Percentiles rank a stretch among this genome's conserved stretches.
Evolutionary conservation across 2,113 vertebrate genomes (phyloP).

Genomic region (Onychorhynchus coronatus): DNA sequence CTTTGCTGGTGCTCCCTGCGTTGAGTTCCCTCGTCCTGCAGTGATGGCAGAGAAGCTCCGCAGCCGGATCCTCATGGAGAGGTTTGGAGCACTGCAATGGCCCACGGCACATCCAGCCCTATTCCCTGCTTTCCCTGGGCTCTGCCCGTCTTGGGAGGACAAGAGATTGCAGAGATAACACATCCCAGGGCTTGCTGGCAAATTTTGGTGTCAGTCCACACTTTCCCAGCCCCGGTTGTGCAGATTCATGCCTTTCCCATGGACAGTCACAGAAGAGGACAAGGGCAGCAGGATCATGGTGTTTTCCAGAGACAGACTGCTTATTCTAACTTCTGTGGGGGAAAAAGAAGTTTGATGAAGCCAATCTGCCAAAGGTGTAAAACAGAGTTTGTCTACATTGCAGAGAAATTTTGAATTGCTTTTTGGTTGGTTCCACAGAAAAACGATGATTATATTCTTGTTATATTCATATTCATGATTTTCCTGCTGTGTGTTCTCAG

Average conservation of each 20-base stretch:
- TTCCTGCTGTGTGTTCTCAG: accelerated
- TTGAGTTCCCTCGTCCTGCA: not conserved
- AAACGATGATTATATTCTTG: not conserved
- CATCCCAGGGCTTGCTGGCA: not conserved
- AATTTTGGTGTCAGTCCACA: not conserved
- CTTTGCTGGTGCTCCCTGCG: not conserved
- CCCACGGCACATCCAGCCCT: not conserved
- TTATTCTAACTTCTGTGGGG: not conserved
- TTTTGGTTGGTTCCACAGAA: not conserved
- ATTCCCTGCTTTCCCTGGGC: not conserved
- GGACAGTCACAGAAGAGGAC: not conserved
- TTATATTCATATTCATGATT: not conserved
- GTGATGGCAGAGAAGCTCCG: not conserved
- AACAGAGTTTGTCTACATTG: not conserved
- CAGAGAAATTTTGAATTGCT: not conserved
- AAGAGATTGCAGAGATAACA: not conserved
- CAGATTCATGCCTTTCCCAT: not conserved
- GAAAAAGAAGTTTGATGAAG: not conserved
- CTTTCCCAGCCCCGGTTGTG: not conserved
- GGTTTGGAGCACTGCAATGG: not conserved
- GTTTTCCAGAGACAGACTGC: not conserved
- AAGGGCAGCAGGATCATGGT: not conserved
- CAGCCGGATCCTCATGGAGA: accelerated
- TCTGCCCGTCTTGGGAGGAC: not conserved
- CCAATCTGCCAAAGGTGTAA: not conserved